Percentiles rank a stretch among this genome's conserved stretches.
Conservation (phyloP, 2,888 invertebrate species). For the Tachina fera region DNA sequence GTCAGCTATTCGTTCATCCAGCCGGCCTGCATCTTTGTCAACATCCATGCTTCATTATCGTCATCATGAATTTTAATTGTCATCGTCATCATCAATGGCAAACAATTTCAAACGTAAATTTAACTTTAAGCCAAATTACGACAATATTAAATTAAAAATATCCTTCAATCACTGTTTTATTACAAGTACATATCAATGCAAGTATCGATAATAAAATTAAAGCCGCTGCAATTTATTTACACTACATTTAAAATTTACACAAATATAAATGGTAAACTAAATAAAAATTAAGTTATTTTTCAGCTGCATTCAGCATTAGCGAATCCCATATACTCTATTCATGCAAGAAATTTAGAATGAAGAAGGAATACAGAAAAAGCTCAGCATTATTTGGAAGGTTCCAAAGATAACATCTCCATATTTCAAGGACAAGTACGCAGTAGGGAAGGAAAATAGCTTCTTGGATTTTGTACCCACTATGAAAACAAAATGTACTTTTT, state of each 20-base stretch:
- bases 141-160: constrained; percentile 61
- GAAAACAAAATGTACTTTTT: no score
- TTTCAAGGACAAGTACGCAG: no score
- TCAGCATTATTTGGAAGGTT: no score
- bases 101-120: constrained; percentile 55
- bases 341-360: no score
- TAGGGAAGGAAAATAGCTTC: no score
- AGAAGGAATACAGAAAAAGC: no score
- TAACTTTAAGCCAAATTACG: constrained; percentile 52
- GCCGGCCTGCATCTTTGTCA: constrained; percentile 13
- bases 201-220: constrained; percentile 45
- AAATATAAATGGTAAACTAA: constrained; percentile 1
- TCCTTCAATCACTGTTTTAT: constrained; percentile 63
- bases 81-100: constrained; percentile 19
- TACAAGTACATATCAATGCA: constrained; percentile 31
- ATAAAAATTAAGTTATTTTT: background rate
- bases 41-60: constrained; percentile 34
- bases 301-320: background rate
- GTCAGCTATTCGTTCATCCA: background rate
- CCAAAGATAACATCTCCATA: no score
- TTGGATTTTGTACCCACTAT: no score
- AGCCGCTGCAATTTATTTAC: constrained; percentile 46
- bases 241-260: constrained; percentile 27
- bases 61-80: constrained; percentile 26
- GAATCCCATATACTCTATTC: background rate